A percentile compares a stretch with the other conserved stretches of the same genome.
Evolutionary conservation across 2,888 invertebrate genomes (phyloP).

Genomic region (Cloeon dipterum): DNA sequence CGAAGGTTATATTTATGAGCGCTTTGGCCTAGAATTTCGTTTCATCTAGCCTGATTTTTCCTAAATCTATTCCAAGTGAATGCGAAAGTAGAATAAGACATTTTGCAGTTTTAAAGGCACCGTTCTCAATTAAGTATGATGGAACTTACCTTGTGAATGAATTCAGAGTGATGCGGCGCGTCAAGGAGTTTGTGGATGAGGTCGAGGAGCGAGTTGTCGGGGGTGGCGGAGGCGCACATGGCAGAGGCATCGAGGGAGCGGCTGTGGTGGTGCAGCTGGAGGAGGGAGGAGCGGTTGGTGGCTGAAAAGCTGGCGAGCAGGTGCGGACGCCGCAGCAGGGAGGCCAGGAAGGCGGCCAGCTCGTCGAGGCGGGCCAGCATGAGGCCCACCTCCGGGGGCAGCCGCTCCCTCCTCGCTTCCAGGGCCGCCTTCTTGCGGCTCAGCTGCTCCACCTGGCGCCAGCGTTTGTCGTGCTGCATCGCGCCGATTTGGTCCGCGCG

Average conservation of each 20-base stretch:
- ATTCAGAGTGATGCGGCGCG: neutral
- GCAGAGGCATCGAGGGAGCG: too few species aligned
- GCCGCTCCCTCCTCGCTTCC: slow-evolving; percentile 7
- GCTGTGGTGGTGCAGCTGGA: neutral
- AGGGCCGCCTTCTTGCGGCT: slow-evolving; percentile 15
- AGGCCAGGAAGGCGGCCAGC: neutral
- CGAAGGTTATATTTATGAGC: too few species aligned
- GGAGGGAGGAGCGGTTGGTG: neutral
- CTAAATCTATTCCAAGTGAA: too few species aligned
- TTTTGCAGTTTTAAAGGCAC: too few species aligned
- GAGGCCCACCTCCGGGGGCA: neutral
- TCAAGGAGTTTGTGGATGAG: neutral
- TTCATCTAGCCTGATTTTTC: too few species aligned
- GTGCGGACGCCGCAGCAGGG: neutral
- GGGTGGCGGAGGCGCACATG: too few species aligned
- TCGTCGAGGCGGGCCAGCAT: neutral
- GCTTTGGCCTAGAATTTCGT: too few species aligned
- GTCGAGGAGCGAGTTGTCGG: neutral
- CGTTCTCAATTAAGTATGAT: too few species aligned
- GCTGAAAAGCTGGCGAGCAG: neutral
- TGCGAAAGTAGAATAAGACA: too few species aligned
- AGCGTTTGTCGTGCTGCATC: slow-evolving; percentile 12
- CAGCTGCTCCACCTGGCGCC: slow-evolving; percentile 6
- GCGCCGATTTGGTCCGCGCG: slow-evolving; percentile 9
- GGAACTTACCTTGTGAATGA: neutral